These are phyloP conservation scores for Morelia viridis DNA, from an alignment of 2,797 vertebrate species.

Conservation along the genomic window DNA sequence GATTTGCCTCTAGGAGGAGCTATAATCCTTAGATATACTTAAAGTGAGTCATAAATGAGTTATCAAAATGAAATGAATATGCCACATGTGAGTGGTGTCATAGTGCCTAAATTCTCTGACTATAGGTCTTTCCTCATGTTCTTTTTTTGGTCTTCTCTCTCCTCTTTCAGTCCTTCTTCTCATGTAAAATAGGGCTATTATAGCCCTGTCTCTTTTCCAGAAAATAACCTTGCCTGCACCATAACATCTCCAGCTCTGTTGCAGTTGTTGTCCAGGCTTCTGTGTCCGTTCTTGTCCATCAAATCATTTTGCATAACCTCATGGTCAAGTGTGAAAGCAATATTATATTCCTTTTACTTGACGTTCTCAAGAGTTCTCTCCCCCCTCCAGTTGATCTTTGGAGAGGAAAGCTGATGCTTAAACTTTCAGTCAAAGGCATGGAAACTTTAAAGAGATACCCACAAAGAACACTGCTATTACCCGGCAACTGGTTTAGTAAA, in stretches of 20 bases:
- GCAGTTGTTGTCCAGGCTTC: constrained; percentile 33
- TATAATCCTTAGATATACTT: constrained; percentile 22
- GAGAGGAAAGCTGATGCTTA: constrained; percentile 1
- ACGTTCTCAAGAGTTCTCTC: constrained; percentile 23
- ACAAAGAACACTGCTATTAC: not conserved
- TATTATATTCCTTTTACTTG: constrained; percentile 36
- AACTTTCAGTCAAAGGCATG: not conserved
- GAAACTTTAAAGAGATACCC: constrained; percentile 29
- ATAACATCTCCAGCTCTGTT: constrained; percentile 4
- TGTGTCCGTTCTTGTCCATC: constrained; percentile 25
- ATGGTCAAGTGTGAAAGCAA: constrained; percentile 1
- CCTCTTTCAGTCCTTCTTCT: too few relatives aligned
- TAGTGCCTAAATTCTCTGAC: constrained; percentile 8
- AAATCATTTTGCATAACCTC: constrained; percentile 12
- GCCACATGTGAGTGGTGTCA: constrained; percentile 21
- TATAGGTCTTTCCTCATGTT: not conserved
- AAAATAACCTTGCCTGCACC: constrained; percentile 6
- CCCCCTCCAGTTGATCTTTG: constrained; percentile 28
- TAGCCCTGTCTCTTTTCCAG: constrained; percentile 1
- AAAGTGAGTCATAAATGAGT: not conserved
- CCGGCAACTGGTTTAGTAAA: not conserved
- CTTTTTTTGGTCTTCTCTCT: not conserved
- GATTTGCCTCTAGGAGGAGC: constrained; percentile 44
- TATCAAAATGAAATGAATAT: constrained; percentile 5
- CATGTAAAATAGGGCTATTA: constrained; percentile 29